phyloP scores from a whole-genome alignment of 2,888 invertebrate genomes.

The Heteromyza rotundicornis region DNA sequence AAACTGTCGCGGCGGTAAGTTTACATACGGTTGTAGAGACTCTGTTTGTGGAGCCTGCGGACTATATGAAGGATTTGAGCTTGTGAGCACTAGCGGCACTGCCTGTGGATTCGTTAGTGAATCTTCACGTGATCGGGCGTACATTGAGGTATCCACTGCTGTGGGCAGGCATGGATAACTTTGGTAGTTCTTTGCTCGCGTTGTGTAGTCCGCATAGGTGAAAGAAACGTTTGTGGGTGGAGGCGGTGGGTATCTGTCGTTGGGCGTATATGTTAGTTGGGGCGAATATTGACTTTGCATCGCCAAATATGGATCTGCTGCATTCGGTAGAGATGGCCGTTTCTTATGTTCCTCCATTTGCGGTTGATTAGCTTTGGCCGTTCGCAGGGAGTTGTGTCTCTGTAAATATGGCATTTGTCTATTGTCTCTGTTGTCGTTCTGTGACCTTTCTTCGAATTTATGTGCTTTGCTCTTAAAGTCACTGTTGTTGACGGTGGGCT shows the following conservation, averaged over 20 bases:
- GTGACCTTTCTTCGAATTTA: constrained; percentile 65
- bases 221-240: constrained; percentile 53
- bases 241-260: constrained; percentile 35
- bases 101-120: constrained; percentile 58
- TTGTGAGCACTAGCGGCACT: constrained; percentile 57
- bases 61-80: constrained; percentile 50
- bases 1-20: constrained; percentile 31
- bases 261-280: constrained; percentile 12
- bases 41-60: constrained; percentile 16
- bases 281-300: constrained; percentile 19
- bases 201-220: constrained; percentile 46
- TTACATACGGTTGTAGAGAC: constrained; percentile 4
- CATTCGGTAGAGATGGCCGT: constrained; percentile 60
- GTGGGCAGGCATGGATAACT: constrained; percentile 64
- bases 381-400: constrained; percentile 55
- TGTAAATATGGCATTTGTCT: constrained; percentile 36
- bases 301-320: constrained; percentile 45
- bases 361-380: constrained; percentile 29
- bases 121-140: constrained; percentile 38
- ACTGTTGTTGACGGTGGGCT: constrained; percentile 63
- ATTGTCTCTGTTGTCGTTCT: constrained; percentile 37
- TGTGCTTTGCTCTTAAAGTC: constrained; percentile 65
- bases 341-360: constrained; percentile 48
- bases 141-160: constrained; percentile 64
- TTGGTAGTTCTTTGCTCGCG: constrained; percentile 39